Base-by-base conservation (phyloP, 1,140 invertebrate species). In the Drosophila ironensis region DNA sequence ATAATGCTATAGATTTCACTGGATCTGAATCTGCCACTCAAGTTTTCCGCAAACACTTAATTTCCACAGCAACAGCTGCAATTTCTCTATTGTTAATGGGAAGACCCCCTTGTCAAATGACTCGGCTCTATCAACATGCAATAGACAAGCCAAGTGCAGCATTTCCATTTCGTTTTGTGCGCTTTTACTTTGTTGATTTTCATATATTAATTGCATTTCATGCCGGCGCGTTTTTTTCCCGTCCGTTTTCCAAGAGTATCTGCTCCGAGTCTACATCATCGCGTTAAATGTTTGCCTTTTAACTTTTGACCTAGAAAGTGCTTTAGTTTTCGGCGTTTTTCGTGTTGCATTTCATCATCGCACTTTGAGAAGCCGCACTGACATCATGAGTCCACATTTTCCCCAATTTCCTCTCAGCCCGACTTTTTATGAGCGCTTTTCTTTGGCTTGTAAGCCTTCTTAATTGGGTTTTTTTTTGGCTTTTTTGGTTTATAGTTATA, bases 261-360 rank as follows among this genome's bases (percentile, higher is more conserved):
- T n/a, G n/a, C n/a, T n/a, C n/a, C n/a, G n/a, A n/a, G n/a, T n/a
- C n/a, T n/a, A n/a, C n/a, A n/a, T n/a, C n/a, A n/a, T n/a, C n/a
- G n/a, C n/a, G n/a, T n/a, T n/a, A n/a, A n/a, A n/a, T n/a, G 52
- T 69, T 41, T 61, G 53, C 78, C 59, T 82, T 71, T 82, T 64
- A 82, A 82, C 78, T 82, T 82, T 82, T 82, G 80, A 84, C 78
- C 78, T 73, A 82, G 80, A 82, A 82, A 82, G 78, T 77, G 78
- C 12, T 78, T 82, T 52, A 82, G 73, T 74, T 78, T 48, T 70
- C 41, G 37, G 66, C 30, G 52, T 73, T 50, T 44, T 44, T 20
- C 28, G 37, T 56, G 19, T 22, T 47, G 72, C 63, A 48, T 56
- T 56, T 77, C 68, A 48, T 73, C 69, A 52, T 27, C 40, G 35